Evolutionary conservation across 2,797 vertebrate species (phyloP).

Genomic region (Coregonus suidteri): DNA sequence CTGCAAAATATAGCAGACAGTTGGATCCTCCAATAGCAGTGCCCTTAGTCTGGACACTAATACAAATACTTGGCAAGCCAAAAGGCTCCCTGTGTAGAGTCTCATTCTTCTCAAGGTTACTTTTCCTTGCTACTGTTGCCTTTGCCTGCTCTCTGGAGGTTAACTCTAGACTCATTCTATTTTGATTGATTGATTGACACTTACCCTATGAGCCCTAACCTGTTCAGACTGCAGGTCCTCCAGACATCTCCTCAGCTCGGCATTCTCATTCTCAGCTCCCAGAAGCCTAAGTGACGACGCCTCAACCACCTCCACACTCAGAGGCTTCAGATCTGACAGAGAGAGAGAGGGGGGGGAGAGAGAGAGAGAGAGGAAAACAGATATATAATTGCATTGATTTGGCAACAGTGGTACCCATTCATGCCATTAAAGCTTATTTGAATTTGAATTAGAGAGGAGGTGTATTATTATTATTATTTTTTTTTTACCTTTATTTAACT

Average conservation of each 20-base stretch:
- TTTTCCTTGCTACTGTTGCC: not conserved
- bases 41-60: not conserved
- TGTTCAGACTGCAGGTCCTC: constrained; percentile 72
- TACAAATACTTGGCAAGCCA: too few species aligned
- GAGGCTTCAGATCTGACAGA: constrained; percentile 64
- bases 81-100: too few species aligned
- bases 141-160: too few species aligned
- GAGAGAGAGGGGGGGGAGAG: not conserved
- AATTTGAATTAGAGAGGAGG: too few species aligned
- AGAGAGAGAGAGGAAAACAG: too few species aligned
- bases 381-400: not conserved
- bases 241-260: constrained; percentile 76
- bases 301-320: constrained; percentile 85
- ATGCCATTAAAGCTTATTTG: too few species aligned
- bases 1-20: constrained; percentile 32
- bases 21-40: constrained; percentile 22
- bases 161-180: too few species aligned
- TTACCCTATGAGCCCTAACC: constrained; percentile 54
- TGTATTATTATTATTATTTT: too few species aligned
- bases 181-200: not conserved
- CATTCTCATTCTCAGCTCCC: constrained; percentile 84
- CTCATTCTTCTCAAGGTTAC: not conserved
- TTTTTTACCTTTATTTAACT: too few species aligned
- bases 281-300: constrained; percentile 78
- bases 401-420: too few species aligned